Percentiles rank a stretch among this genome's conserved stretches.
phyloP scores from a whole-genome alignment of 2,797 vertebrate species.

The Gymnoscopelus braueri region DNA sequence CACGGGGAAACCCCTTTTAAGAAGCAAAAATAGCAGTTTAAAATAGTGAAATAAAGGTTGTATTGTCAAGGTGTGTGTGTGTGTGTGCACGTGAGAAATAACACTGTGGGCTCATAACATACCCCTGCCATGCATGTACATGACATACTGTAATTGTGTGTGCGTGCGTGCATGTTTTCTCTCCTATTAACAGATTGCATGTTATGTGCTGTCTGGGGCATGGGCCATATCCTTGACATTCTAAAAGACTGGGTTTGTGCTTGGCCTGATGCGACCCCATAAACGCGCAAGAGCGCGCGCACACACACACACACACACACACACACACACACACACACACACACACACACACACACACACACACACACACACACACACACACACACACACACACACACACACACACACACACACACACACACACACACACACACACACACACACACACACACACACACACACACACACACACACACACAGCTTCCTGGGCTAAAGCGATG shows the following conservation, averaged over 20 bases:
- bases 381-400: slow-evolving; percentile 10
- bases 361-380: slow-evolving; percentile 10
- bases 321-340: background rate
- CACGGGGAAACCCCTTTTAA: slow-evolving; percentile 70
- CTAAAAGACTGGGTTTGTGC: background rate
- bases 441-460: background rate
- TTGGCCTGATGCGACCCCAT: too few relatives aligned
- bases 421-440: background rate
- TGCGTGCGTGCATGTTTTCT: slow-evolving; percentile 34
- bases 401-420: slow-evolving; percentile 6
- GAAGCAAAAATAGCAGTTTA: slow-evolving; percentile 59
- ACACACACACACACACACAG: background rate
- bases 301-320: background rate
- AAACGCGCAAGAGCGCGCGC: background rate
- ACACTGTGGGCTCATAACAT: slow-evolving; percentile 52
- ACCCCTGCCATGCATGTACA: slow-evolving; percentile 29
- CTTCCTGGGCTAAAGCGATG: background rate
- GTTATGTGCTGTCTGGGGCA: slow-evolving; percentile 10
- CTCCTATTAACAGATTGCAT: background rate
- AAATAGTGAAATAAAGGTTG: slow-evolving; percentile 59
- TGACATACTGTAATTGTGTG: slow-evolving; percentile 20
- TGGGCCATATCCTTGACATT: slow-evolving; percentile 8
- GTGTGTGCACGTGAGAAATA: slow-evolving; percentile 50
- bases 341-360: background rate
- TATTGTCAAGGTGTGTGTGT: slow-evolving; percentile 67